Evolutionary conservation across 2,113 vertebrate species (phyloP).

Genomic region (Sturnus vulgaris): DNA sequence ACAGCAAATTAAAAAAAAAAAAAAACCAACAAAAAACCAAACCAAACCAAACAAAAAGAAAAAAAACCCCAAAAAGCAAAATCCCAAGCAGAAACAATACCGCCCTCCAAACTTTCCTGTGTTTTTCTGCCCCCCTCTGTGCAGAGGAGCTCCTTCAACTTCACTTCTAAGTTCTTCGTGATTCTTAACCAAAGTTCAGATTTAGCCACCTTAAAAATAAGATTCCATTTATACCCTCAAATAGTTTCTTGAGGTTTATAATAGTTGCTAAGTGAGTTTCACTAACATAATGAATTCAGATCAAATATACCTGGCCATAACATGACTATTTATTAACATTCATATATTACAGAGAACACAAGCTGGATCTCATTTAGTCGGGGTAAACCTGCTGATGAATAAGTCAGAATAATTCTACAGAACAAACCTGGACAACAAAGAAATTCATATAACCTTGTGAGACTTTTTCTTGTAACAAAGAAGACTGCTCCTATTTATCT

Average conservation of each 20-base stretch:
- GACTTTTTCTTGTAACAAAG: neutral
- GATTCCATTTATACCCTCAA: neutral
- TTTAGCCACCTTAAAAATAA: neutral
- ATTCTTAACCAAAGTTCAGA: neutral
- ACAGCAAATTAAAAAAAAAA: neutral
- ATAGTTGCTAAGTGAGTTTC: neutral
- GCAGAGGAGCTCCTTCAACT: neutral
- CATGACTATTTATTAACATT: neutral
- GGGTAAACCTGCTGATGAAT: neutral
- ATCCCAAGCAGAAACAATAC: neutral
- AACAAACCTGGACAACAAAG: neutral
- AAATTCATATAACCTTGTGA: neutral
- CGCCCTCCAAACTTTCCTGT: neutral
- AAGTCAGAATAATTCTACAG: neutral
- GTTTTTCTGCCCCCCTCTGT: accelerated
- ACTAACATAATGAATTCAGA: neutral
- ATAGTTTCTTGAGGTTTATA: neutral
- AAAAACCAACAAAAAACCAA: too few relatives aligned
- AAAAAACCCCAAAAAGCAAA: neutral
- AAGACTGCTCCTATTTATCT: neutral
- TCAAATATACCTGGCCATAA: neutral
- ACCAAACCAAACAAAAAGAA: too few relatives aligned
- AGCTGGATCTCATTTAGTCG: neutral
- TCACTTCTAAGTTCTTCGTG: neutral
- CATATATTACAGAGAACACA: neutral